A percentile compares a stretch with the other conserved stretches of the same genome.
Conservation (phyloP, 2,113 vertebrate genomes). For the Orthonyx spaldingii region DNA sequence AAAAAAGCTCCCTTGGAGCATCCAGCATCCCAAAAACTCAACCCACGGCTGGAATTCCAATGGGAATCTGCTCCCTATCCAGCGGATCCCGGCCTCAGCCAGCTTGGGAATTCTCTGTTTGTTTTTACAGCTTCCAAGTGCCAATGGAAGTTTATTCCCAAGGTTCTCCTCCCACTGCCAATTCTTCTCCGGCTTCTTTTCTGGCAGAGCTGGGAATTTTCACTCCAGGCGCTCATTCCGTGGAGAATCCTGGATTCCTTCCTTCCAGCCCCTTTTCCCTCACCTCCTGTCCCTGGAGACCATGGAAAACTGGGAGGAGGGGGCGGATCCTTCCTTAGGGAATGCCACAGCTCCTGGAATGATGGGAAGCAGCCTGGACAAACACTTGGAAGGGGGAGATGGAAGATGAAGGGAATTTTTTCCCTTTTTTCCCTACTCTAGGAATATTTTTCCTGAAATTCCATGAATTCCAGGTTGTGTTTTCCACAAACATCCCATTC, state of each 20-base stretch:
- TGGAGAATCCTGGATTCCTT: too few relatives aligned
- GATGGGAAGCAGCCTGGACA: neutral
- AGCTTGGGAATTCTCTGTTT: neutral
- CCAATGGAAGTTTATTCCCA: neutral
- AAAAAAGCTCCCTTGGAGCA: neutral
- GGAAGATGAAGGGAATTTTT: neutral
- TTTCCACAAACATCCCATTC: neutral
- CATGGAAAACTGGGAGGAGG: neutral
- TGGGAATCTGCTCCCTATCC: neutral
- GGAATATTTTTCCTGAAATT: neutral
- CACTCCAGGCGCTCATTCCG: too few relatives aligned
- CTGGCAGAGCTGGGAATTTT: too few relatives aligned
- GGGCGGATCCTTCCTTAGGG: neutral
- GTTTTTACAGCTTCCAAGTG: neutral
- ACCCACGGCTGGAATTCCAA: too few relatives aligned
- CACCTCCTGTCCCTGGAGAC: neutral
- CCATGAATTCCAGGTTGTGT: accelerated
- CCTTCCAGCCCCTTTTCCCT: neutral
- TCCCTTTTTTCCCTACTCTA: accelerated
- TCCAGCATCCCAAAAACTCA: neutral
- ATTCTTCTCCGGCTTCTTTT: too few relatives aligned
- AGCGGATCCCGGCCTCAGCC: neutral
- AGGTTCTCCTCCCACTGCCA: neutral
- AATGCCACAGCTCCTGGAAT: neutral
- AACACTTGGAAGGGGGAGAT: neutral